A percentile compares a stretch with the other conserved stretches of the same genome.
Conservation (phyloP, 2,797 vertebrate genomes). For the Falco concolor region DNA sequence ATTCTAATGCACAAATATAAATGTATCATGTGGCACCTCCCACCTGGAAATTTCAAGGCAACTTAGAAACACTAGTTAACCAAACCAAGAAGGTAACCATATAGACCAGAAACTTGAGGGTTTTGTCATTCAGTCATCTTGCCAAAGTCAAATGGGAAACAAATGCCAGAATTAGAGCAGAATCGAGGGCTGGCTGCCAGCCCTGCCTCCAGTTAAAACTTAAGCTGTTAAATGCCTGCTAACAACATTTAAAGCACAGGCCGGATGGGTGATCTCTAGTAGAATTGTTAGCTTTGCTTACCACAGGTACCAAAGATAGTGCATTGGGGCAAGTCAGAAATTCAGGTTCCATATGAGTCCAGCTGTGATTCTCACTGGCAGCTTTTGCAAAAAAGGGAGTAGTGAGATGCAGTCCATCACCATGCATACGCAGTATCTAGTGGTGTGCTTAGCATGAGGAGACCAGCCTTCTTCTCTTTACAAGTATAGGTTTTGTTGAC, state of each 20-base stretch:
- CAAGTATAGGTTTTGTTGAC: not conserved
- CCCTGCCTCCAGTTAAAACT: not conserved
- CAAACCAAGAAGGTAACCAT: not conserved
- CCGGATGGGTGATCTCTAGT: not conserved
- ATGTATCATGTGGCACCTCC: not conserved
- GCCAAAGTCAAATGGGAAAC: not conserved
- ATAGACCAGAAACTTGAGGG: not conserved
- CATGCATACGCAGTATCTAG: not conserved
- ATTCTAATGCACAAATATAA: not conserved
- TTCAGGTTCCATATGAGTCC: not conserved
- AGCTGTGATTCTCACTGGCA: not conserved
- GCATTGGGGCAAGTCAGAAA: not conserved
- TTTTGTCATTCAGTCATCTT: not conserved
- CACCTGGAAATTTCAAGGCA: not conserved
- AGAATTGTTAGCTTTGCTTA: not conserved
- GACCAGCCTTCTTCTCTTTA: not conserved
- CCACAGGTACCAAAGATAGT: not conserved
- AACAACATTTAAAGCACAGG: not conserved
- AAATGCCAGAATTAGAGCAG: not conserved
- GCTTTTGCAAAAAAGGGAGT: not conserved
- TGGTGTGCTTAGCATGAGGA: fast-evolving
- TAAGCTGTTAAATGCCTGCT: not conserved
- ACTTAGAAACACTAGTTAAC: not conserved
- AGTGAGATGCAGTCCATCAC: not conserved
- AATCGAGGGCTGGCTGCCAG: not conserved